Evolutionary conservation across 2,797 vertebrate species (phyloP).

Genomic region (Argentina silus): DNA sequence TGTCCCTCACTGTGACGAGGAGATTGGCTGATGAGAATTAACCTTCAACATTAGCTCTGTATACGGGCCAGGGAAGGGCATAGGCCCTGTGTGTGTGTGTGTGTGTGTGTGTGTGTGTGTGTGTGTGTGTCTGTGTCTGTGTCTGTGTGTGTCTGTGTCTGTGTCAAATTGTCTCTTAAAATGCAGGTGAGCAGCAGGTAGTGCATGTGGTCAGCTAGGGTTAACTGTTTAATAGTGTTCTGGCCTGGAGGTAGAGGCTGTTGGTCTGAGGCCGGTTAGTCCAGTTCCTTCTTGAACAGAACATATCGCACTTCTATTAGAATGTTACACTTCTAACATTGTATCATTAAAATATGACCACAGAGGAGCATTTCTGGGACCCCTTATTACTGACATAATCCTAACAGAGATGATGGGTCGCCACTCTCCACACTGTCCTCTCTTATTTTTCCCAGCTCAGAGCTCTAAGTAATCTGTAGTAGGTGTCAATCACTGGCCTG

Average conservation of each 20-base stretch:
- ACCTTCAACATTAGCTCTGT: slow-evolving; percentile 61
- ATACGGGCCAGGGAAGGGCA: slow-evolving; percentile 39
- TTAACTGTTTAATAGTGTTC: too few species aligned
- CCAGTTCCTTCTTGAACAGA: too few species aligned
- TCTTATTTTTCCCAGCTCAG: not conserved
- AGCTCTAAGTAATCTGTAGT: slow-evolving; percentile 35
- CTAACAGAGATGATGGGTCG: not conserved
- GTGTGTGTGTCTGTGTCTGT: too few species aligned
- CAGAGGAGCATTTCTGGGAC: not conserved
- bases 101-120: too few species aligned
- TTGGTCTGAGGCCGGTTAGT: too few species aligned
- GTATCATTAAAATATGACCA: not conserved
- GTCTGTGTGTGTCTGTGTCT: too few species aligned
- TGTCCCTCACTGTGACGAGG: slow-evolving; percentile 44
- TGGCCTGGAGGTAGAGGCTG: too few species aligned
- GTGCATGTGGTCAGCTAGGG: too few species aligned
- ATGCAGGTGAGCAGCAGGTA: too few species aligned
- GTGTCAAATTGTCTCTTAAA: too few species aligned
- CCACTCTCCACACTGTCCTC: not conserved
- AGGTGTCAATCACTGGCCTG: slow-evolving; percentile 49
- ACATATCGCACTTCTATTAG: too few species aligned
- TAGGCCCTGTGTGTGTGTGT: not conserved
- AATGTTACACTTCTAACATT: not conserved
- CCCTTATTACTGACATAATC: not conserved
- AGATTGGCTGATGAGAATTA: slow-evolving; percentile 67